Conservation (phyloP, 1,140 invertebrate species). For the Bombus affinis region DNA sequence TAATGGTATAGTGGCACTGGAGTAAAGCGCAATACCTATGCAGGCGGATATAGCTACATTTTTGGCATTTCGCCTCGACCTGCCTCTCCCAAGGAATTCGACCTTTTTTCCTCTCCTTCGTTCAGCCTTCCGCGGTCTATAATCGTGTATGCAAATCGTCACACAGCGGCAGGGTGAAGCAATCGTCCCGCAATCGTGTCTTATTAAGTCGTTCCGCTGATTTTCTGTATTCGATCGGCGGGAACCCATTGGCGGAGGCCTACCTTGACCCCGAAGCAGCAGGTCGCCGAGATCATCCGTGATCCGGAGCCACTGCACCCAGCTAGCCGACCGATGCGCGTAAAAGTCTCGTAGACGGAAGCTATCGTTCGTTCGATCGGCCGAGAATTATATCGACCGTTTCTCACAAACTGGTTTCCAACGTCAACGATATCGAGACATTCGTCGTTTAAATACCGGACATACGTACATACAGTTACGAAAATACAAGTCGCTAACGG, state of each 20-base stretch:
- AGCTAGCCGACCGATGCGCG: neutral
- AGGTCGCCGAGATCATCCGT: conserved; percentile 59
- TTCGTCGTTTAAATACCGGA: conserved; percentile 30
- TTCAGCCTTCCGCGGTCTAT: conserved; percentile 71
- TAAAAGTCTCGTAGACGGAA: neutral
- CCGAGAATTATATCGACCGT: neutral
- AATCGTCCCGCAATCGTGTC: conserved; percentile 80
- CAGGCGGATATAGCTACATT: conserved; percentile 68
- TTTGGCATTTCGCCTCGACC: conserved; percentile 73
- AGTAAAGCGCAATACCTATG: conserved; percentile 51
- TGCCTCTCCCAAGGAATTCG: conserved; percentile 65
- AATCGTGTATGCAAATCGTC: conserved; percentile 83
- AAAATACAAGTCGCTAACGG: conserved; percentile 40
- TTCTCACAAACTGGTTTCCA: neutral
- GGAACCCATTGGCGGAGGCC: conserved; percentile 74
- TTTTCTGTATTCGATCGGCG: conserved; percentile 78
- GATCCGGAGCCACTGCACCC: conserved; percentile 46
- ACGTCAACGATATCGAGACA: neutral
- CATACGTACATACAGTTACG: conserved; percentile 35
- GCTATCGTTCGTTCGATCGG: neutral
- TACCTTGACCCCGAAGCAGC: conserved; percentile 77
- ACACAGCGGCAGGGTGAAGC: conserved; percentile 76
- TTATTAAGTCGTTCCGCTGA: conserved; percentile 82
- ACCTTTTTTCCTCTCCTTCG: conserved; percentile 65
- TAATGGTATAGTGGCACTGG: conserved; percentile 47